These are phyloP conservation scores for Rhopalosiphum nymphaeae DNA, from an alignment of 2,888 invertebrate species.

Conservation along the genomic window DNA sequence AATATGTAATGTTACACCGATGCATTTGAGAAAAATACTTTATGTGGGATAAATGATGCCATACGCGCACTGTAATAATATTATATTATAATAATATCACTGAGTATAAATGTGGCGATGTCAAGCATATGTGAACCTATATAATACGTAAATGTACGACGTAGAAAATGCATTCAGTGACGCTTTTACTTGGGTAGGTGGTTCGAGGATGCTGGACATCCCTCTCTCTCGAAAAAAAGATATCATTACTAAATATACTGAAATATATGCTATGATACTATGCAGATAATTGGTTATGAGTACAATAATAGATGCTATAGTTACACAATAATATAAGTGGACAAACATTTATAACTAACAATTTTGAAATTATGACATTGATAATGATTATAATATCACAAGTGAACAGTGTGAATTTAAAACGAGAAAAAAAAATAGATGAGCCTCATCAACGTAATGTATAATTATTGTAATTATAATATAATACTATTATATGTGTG, in stretches of 20 bases:
- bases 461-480: background rate
- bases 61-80: background rate
- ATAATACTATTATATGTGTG: background rate
- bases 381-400: background rate
- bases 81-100: background rate
- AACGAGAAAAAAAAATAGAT: background rate
- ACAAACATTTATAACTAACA: no score
- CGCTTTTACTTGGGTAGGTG: no score
- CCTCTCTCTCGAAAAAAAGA: no score
- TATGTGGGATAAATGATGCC: background rate
- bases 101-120: background rate
- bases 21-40: background rate
- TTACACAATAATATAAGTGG: no score
- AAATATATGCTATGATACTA: no score
- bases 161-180: no score
- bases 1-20: constrained; percentile 13
- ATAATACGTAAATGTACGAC: background rate
- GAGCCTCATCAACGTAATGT: background rate
- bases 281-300: no score
- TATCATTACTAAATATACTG: no score
- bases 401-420: background rate
- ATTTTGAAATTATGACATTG: background rate
- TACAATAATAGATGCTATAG: no score
- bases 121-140: background rate
- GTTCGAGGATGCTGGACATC: no score